Evolutionary conservation across 2,113 vertebrate species (phyloP).

Genomic region (Mastomys coucha): DNA sequence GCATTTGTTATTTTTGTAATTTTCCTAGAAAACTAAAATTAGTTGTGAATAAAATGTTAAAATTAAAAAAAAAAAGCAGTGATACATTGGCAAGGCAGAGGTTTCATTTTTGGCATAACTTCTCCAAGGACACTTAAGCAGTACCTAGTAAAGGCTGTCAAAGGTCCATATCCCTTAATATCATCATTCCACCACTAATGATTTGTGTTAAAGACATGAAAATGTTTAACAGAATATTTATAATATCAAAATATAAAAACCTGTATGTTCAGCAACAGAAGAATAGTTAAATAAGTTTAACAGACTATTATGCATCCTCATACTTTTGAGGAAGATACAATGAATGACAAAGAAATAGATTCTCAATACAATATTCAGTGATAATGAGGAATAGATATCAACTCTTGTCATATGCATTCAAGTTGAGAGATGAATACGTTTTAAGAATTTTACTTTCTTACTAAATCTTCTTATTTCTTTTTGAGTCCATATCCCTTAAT

Average conservation of each 20-base stretch:
- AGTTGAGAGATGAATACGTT: slow-evolving; percentile 31
- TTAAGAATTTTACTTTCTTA: slow-evolving; percentile 50
- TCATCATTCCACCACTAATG: slow-evolving; percentile 30
- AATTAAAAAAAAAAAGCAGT: neutral
- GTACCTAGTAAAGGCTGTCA: slow-evolving; percentile 1
- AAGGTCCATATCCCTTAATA: slow-evolving; percentile 4
- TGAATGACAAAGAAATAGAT: neutral
- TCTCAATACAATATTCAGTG: neutral
- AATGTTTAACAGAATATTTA: slow-evolving; percentile 53
- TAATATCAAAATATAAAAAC: slow-evolving; percentile 32
- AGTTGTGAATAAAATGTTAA: slow-evolving; percentile 34
- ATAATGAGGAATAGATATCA: slow-evolving; percentile 29
- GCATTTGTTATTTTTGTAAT: slow-evolving; percentile 38
- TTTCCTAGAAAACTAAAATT: slow-evolving; percentile 55
- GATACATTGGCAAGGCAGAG: slow-evolving; percentile 26
- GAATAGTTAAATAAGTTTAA: slow-evolving; percentile 16
- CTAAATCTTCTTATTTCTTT: neutral
- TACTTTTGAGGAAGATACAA: slow-evolving; percentile 37
- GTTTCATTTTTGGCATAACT: slow-evolving; percentile 21
- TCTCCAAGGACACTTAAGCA: slow-evolving; percentile 14
- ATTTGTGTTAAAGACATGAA: slow-evolving; percentile 36
- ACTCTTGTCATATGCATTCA: slow-evolving; percentile 20
- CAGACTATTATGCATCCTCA: slow-evolving; percentile 9
- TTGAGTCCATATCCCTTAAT: too few species aligned
- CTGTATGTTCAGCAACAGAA: neutral